Percentiles rank a stretch among this genome's conserved stretches.
These are phyloP conservation scores for Ceuthmochares aereus DNA, from an alignment of 2,113 vertebrate genomes.

Conservation along the genomic window DNA sequence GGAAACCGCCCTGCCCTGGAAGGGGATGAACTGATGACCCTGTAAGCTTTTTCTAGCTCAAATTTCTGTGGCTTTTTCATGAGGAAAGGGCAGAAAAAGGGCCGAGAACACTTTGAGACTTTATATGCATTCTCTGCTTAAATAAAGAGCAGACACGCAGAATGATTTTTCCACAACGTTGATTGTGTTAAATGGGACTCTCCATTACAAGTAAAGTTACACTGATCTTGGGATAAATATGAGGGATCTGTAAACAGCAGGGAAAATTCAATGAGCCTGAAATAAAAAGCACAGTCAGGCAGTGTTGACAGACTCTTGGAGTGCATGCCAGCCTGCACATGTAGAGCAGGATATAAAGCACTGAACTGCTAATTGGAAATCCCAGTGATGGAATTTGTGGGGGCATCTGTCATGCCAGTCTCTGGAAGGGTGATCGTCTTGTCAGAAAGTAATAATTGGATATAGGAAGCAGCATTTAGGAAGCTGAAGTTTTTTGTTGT, in stretches of 20 bases:
- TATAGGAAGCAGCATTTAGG: background rate
- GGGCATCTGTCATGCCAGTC: background rate
- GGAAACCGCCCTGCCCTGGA: constrained; percentile 1
- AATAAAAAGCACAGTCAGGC: background rate
- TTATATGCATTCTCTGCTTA: background rate
- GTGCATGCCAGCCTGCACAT: background rate
- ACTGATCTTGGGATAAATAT: background rate
- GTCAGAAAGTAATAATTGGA: constrained; percentile 34
- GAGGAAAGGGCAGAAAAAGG: background rate
- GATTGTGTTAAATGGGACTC: constrained; percentile 1
- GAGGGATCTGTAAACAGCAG: constrained; percentile 1
- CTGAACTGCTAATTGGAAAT: background rate
- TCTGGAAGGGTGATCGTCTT: background rate
- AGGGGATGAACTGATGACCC: constrained; percentile 29
- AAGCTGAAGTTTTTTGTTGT: background rate
- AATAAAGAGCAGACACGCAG: background rate
- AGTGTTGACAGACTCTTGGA: background rate
- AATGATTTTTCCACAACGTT: background rate
- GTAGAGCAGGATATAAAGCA: background rate
- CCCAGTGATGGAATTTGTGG: background rate
- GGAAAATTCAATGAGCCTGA: background rate
- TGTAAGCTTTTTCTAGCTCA: constrained; percentile 33
- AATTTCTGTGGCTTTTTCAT: constrained; percentile 44
- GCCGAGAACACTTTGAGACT: background rate
- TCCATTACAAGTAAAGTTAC: constrained; percentile 21